Base-by-base conservation (phyloP, 1,140 invertebrate genomes). In the Anagrus nilaparvatae region DNA sequence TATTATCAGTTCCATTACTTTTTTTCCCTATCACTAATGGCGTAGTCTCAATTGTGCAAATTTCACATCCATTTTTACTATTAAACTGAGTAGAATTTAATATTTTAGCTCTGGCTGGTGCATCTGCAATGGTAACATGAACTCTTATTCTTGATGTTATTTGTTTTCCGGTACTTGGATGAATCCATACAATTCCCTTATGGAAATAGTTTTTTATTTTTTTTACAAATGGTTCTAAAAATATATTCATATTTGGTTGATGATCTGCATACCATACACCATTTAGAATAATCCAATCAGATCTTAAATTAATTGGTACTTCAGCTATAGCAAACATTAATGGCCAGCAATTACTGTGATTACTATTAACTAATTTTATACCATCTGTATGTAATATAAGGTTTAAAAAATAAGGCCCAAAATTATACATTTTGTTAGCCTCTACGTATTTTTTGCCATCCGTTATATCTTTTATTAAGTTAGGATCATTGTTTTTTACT, bases 81-180 rank as follows among this genome's bases (percentile, higher is more conserved):
- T 50, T 44, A 31, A 39, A 40, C 29, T 45, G 21, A 12, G 39
- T 9, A 12, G 51, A 48, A 49, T 51, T 49, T 37, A 44, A 36
- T 31, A 49, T 20, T 31, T 46, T 28, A 7, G 48, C 48, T 45
- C 52, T 50, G 2, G 48, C 48, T 34, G 50, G 48, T 24, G 52
- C 52, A 47, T 54, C 52, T 9, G 46, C 50, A 16, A 50, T 44
- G 28, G 47, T 29, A 28, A 54, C 39, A 9, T 48, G 44, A 31
- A 36, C 48, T 42, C 39, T 43, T 12, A 50, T 16, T 44, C 36
- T 50, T 12, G 48, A 46, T 30, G 16, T 35, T 23, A 25, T 30
- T 20, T 21, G 18, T 42, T 27, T 10, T 7, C 14, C 13, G 29
- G 44, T 47, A 35, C 24, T 44, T 17, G 44, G 50, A 44, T 52